These are phyloP conservation scores for Xenopus petersii DNA, from an alignment of 2,797 vertebrate genomes.

Conservation along the genomic window DNA sequence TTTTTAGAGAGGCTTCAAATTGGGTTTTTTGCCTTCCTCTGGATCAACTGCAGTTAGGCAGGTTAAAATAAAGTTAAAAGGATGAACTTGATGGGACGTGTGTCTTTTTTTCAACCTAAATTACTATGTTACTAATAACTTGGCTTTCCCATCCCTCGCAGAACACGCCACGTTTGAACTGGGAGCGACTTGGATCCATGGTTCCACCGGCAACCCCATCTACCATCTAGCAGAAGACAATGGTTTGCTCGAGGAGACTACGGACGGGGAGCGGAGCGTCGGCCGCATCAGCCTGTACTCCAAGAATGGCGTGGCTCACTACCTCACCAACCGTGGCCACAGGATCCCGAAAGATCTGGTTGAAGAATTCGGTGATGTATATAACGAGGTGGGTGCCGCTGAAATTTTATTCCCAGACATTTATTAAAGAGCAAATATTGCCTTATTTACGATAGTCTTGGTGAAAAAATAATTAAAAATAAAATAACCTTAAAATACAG, in stretches of 20 bases:
- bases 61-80: no score
- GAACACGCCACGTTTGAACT: constrained; percentile 94
- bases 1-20: no score
- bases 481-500: no score
- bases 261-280: constrained; percentile 86
- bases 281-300: constrained; percentile 95
- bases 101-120: no score
- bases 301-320: constrained; percentile 95
- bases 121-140: no score
- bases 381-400: constrained; percentile 81
- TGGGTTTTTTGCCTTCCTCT: no score
- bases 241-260: constrained; percentile 91
- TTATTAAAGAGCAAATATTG: no score
- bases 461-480: no score
- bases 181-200: constrained; percentile 99
- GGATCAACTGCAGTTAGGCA: no score
- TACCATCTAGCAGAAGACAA: constrained; percentile 98
- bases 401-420: no score
- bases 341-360: constrained; percentile 97
- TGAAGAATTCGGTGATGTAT: constrained; percentile 99
- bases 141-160: constrained; percentile 49
- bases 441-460: no score
- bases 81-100: no score
- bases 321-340: constrained; percentile 87
- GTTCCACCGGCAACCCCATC: constrained; percentile 93